A percentile compares a stretch with the other conserved stretches of the same genome.
Evolutionary conservation across 2,888 invertebrate species (phyloP).

Genomic region (Smittia sp.): DNA sequence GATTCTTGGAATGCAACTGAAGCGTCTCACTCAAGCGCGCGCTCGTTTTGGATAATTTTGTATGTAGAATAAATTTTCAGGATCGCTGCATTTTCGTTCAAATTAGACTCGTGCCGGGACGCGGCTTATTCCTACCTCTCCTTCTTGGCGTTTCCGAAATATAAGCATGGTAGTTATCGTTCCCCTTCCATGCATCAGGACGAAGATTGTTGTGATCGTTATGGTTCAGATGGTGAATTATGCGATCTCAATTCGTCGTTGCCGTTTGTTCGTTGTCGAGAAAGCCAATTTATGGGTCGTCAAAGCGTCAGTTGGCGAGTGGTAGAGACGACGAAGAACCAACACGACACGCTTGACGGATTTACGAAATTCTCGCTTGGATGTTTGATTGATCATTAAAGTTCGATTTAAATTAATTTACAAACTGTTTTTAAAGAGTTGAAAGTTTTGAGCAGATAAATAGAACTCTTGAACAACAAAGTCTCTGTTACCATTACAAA

Average conservation of each 20-base stretch:
- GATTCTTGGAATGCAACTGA: too few species aligned
- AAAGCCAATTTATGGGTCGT: not conserved
- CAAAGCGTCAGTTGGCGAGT: slow-evolving; percentile 15
- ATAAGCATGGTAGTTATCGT: slow-evolving; percentile 11
- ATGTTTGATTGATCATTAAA: slow-evolving; percentile 1
- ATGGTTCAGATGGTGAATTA: slow-evolving; percentile 40
- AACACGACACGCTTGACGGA: slow-evolving; percentile 8
- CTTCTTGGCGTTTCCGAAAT: not conserved
- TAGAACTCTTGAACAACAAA: too few species aligned
- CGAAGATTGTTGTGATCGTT: slow-evolving; percentile 37
- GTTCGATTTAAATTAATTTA: slow-evolving; percentile 16
- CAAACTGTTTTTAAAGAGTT: too few species aligned
- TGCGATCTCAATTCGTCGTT: slow-evolving; percentile 13
- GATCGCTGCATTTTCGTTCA: too few species aligned
- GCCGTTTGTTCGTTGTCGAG: not conserved
- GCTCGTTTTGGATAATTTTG: too few species aligned
- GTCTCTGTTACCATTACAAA: too few species aligned
- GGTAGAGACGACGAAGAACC: not conserved
- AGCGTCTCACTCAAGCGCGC: too few species aligned
- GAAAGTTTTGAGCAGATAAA: too few species aligned
- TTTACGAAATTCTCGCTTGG: not conserved
- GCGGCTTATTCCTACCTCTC: not conserved
- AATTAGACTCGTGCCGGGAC: not conserved
- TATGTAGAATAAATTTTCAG: too few species aligned
- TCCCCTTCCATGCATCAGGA: not conserved